Base-by-base conservation (phyloP, 2,113 vertebrate genomes). In the Podocnemis expansa region DNA sequence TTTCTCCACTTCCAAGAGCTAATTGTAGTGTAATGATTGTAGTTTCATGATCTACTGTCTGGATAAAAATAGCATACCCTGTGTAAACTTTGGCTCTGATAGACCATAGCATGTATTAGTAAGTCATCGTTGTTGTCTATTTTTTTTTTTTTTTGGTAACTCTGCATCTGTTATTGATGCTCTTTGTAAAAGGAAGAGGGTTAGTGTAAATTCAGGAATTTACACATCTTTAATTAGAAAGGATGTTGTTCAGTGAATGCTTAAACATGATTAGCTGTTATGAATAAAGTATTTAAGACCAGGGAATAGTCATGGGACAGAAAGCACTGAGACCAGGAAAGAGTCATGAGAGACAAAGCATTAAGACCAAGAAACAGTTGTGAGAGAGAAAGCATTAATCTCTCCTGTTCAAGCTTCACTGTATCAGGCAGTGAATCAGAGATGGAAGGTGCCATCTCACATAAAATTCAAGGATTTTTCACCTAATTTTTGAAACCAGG, bases 1-100 rank as follows among this genome's bases (percentile, higher is more conserved):
- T 70, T 95, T 88, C n/a, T 87, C 84, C 79, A 67, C 82, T 60
- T 93, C 81, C 84, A 80, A 55, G 88, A 82, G 76, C 31, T 91
- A 90, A 89, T 90, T 94, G 90, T 5, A 88, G 54, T 34, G 89
- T 95, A 51, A 51, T 43, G 55, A 83, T 94, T 88, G 76, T 47
- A 70, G 27, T 95, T 92, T 94, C 92, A 56, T 63, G 6, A 94
- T 80, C 52, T 78, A n/a, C 43, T 85, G 1, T 78, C 78, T 80
- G 29, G 55, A 4, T 73, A 51, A 51, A 51, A 78, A 75, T 75
- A 75, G 45, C 47, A 29, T 34, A 34, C 19, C 47, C 47, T 78
- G 10, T 9, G 19, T 31, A 78, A 51, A 49, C 31, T 78, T 78
- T 7, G 41, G 45, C 38, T 55, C 24, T 27, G n/a, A 55, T 81